phyloP scores from a whole-genome alignment of 1,140 invertebrate genomes.

The Lordiphosa clarofinis region DNA sequence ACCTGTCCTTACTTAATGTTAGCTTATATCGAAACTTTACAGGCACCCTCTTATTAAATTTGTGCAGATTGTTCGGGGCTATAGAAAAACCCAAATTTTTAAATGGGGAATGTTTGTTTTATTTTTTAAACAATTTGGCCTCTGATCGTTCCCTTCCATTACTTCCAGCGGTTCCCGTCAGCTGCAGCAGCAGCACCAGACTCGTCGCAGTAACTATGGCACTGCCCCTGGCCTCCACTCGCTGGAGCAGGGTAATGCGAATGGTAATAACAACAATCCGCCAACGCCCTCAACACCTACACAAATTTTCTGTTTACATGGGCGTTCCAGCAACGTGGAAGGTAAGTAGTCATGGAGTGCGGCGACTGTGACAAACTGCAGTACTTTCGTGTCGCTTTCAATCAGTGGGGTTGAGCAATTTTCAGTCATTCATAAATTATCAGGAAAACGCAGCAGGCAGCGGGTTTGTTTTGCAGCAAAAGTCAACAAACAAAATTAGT shows the following conservation, averaged over 20 bases:
- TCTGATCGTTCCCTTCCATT: conserved; percentile 10
- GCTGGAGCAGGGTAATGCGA: conserved; percentile 17
- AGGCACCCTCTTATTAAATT: too few relatives aligned
- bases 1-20: too few relatives aligned
- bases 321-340: conserved; percentile 65
- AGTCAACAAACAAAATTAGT: conserved; percentile 55
- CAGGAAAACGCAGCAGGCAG: conserved; percentile 62
- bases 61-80: too few relatives aligned
- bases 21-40: too few relatives aligned
- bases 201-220: conserved; percentile 54
- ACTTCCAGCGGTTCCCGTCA: conserved; percentile 9
- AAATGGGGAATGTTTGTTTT: too few relatives aligned
- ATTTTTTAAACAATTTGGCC: too few relatives aligned
- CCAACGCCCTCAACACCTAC: conserved; percentile 46
- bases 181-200: conserved; percentile 15
- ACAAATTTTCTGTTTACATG: conserved; percentile 72
- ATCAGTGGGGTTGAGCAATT: conserved; percentile 59
- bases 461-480: conserved; percentile 34
- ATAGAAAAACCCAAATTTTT: too few relatives aligned
- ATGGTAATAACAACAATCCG: conserved; percentile 55
- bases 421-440: conserved; percentile 72
- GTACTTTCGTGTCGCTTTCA: conserved; percentile 69
- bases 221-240: conserved; percentile 42
- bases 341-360: conserved; percentile 20
- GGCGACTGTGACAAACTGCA: conserved; percentile 40